Base-by-base conservation (phyloP, 2,888 invertebrate species). In the Drosophila borborema region DNA sequence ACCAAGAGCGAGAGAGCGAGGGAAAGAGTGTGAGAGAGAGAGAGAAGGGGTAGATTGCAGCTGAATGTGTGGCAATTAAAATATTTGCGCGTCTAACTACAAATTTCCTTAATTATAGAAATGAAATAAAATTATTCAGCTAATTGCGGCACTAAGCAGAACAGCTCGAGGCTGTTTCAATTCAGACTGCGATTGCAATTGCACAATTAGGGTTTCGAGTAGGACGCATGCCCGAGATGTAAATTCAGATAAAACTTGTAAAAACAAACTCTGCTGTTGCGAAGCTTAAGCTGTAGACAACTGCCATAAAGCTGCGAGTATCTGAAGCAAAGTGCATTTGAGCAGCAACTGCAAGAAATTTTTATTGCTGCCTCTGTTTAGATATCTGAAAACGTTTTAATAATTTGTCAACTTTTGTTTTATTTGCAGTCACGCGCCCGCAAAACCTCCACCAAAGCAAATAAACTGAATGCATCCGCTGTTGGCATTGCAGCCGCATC, bases 361-460 rank as follows among this genome's bases (percentile, higher is more conserved):
- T 68, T 73, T 43, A 74, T 70, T 64, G 68, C 54, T 16, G 54
- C 65, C 67, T 73, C 72, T 67, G 65, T 18, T 6, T 18, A 34
- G 9, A 18, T 49, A 10, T n/a, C 5, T 49, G 49, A 31, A 31
- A 31, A 31, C 5, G n/a, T 18, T 51, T 63, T 70, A 58, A 61
- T 36, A 60, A 61, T 67, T 70, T 45, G 56, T 54, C 34, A 38
- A 48, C 40, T 38, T 20, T 40, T 18, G 14, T 53, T 66, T 60
- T 36, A 80, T 23, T 74, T 84, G 34, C 77, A 92, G 92, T 86
- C 92, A 86, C 92, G 92, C 82, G 91, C 92, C 81, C 92, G 92
- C 63, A 92, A 92, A 81, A 86, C 90, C 75, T 85, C 86, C 78
- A 90, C 92, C 82, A 92, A 92, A 89, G 89, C 91, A 83, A 92